Conservation (phyloP, 2,113 vertebrate genomes). For the Glareola pratincola region DNA sequence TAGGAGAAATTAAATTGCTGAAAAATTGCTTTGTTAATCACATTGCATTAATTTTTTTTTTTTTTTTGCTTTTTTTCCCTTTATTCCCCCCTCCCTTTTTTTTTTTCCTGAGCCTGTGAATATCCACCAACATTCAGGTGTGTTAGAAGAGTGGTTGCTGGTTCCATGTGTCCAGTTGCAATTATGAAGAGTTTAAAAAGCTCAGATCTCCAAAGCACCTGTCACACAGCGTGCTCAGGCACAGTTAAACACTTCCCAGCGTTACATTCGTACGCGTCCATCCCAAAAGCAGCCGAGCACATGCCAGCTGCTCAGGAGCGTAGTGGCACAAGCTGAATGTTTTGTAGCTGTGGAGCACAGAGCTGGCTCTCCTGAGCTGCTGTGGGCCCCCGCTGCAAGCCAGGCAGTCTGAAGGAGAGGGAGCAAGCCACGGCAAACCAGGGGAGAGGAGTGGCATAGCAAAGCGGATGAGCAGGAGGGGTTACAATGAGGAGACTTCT, state of each 20-base stretch:
- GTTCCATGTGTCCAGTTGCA: neutral
- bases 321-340: accelerated
- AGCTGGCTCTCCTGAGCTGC: neutral
- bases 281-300: neutral
- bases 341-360: neutral
- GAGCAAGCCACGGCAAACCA: neutral
- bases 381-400: neutral
- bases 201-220: neutral
- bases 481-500: neutral
- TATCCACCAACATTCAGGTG: neutral
- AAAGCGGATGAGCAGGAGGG: neutral
- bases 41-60: neutral
- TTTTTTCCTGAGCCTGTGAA: neutral
- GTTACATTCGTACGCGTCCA: accelerated
- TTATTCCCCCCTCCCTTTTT: accelerated
- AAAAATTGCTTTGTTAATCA: neutral
- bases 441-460: neutral
- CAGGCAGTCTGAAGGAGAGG: neutral
- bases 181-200: neutral
- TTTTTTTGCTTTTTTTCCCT: neutral
- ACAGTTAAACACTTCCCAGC: neutral
- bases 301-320: neutral
- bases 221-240: neutral
- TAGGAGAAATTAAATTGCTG: neutral
- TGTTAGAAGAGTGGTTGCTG: neutral